Evolutionary conservation across 2,888 invertebrate genomes (phyloP), one percentile per base, ranked within the genome.

Genomic region (Andrena flavipes): DNA sequence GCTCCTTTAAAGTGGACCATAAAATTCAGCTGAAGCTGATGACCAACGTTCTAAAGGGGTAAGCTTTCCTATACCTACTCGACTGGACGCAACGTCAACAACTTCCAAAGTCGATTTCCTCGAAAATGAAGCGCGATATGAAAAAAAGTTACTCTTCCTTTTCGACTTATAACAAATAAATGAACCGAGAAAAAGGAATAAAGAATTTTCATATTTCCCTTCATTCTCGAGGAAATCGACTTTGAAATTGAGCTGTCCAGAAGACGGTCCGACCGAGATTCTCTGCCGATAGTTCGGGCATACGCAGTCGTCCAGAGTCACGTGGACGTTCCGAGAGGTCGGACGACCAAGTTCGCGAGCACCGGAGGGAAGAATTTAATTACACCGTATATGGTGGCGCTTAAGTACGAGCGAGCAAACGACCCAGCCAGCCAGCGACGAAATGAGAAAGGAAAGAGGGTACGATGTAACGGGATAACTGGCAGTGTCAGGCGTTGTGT

Each of bases 401-500:
- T 72, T 59, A 23, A 64, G 73, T 51, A 60, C 29, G 35, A 56
- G 65, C 54, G 63, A 72, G 73, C 23, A 63, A 54, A 72, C 23
- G 67, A 51, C 42, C 35, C 54, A 35, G 29, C 20, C 49, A 35
- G 33, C 26, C 54, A 23, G 35, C 62, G 70, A 68, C 60, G 76
- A 82, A 82, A 78, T 56, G 79, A 68, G 77, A 82, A 80, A 76
- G 73, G 73, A 80, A 83, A 73, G 75, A 78, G 64, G 54, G 49
- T 78, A 69, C 77, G 62, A 69, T 81, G 82, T 80, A 87, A 83
- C 79, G 79, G 76, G 72, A 79, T 75, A 85, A 84, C 76, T 75
- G 74, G 56, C 72, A 84, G 80, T 84, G 84, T 84, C 84, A 74
- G 80, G 20, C 78, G 74, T 85, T 81, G 78, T 75, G 81, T 79